Evolutionary conservation across 2,797 vertebrate genomes (phyloP).

Genomic region (Myiotriccus ornatus): DNA sequence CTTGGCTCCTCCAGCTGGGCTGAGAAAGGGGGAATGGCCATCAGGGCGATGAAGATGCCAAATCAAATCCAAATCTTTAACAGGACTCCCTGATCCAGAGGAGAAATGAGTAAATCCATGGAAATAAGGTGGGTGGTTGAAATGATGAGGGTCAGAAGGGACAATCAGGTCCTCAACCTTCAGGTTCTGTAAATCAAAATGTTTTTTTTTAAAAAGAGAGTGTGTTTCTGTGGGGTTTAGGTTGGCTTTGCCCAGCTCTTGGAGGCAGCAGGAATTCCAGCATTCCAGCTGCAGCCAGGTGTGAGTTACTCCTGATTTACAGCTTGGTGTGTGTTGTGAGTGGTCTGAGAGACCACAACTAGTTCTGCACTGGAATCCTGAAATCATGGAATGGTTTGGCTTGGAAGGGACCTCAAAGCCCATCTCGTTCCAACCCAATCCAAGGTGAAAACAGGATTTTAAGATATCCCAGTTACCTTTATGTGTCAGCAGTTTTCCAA

Average conservation of each 20-base stretch:
- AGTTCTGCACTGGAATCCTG: neutral
- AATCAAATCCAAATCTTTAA: neutral
- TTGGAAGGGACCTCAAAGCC: neutral
- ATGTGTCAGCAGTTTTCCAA: neutral
- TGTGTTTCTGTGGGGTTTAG: neutral
- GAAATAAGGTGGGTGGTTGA: neutral
- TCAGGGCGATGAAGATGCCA: no score
- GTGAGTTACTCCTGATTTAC: neutral
- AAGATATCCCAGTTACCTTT: neutral
- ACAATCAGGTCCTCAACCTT: neutral
- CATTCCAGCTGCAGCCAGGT: neutral
- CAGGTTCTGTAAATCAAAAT: neutral
- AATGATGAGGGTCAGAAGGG: neutral
- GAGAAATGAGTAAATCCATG: neutral
- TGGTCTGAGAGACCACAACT: fast-evolving
- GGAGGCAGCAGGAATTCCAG: neutral
- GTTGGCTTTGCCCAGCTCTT: neutral
- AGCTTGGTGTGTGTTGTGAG: fast-evolving
- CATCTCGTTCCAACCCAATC: neutral
- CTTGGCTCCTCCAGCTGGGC: neutral
- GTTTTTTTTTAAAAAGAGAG: no score
- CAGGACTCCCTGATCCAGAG: neutral
- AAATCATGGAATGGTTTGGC: neutral
- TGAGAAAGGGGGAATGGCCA: fast-evolving
- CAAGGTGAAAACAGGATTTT: neutral